Evolutionary conservation across 2,797 vertebrate genomes (phyloP), one percentile per base, ranked within the genome.

Genomic region (Epinephelus awoara): DNA sequence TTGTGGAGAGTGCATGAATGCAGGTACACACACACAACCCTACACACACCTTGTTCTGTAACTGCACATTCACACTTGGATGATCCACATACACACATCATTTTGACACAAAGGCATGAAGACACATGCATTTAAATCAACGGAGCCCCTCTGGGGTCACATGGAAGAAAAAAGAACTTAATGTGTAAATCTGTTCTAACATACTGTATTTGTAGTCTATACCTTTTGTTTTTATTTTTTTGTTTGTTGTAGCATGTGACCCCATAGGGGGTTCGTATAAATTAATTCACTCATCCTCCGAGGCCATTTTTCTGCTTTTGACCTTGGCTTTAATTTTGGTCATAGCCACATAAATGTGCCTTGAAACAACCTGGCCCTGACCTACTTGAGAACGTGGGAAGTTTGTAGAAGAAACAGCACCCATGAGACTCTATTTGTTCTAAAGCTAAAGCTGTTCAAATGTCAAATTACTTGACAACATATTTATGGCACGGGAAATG

Each of bases 1-100:
- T 85, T 98, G 80, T 98, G 97, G 97, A 96, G 97, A 93, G 95
- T 96, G 73, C 96, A 97, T 1, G 96, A 97, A 90, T 97, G 96
- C 97, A 97, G 96, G 97, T 97, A 90, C 9, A 29, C 2, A 34
- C 15, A 51, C 38, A 6, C 23, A 34, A 55, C 14, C 19, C 14
- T 10, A 29, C 1, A 8, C 25, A 57, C 29, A 44, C 15, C 1
- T 42, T 2, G 34, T 34, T 34, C 18, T 40, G 25, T 51, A 55
- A 56, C 73, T 46, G 46, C 27, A 73, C 59, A 38, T 17, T 64
- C 34, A 51, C 59, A 75, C 40, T n/a, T 6, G 46, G 54, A 42
- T 57, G n/a, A 4, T 63, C 7, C 29, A 34, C 47, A 10, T 9
- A 46, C 46, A 65, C 57, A 27, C 23, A 29, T 68, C 29, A 23